Evolutionary conservation across 1,140 invertebrate species (phyloP), one percentile per base, ranked within the genome.

Genomic region (Eubasilissa regina): DNA sequence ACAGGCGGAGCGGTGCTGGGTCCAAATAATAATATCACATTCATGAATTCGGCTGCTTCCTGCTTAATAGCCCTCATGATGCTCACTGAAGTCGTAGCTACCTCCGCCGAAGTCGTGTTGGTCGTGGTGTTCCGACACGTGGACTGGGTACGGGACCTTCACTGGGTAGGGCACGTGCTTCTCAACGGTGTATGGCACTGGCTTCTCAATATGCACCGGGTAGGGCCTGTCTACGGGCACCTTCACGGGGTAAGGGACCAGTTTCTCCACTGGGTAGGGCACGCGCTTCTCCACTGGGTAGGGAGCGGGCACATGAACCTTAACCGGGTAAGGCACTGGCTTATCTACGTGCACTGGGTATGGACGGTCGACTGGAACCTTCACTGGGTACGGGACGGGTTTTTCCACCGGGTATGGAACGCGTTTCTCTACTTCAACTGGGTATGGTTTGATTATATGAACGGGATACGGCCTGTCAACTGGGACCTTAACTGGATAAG

Each of bases 391-490:
- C 62, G 90, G 92, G 13, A 94, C 91, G 25, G 89, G 88, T 84
- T 92, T 94, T 83, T 93, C 91, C 15, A 94, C 91, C 81, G 93
- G 91, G 85, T 93, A 92, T 51, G 92, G 93, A 17, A 94, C 91
- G 68, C 93, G 93, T 77, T 94, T 91, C 84, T 93, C 91, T 4
- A 93, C 92, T 51, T 91, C 91, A 78, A 90, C 88, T 58, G 90
- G 92, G 48, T 91, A 87, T 43, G 89, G 91, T 80, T 93, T 94
- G 83, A 93, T 92, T 25, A 94, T 91, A 19, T 93, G 92, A 80
- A 94, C 94, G 48, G 93, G 93, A 86, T 94, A 94, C 3, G 94
- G 94, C 83, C 92, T 92, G 82, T 94, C 93, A 75, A 94, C 93
- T 81, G 89, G 91, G 48, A 95, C 93, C 87, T 92, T 93, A 9